Base-by-base conservation (phyloP, 2,797 vertebrate species). In the Sebastes wilsoni region DNA sequence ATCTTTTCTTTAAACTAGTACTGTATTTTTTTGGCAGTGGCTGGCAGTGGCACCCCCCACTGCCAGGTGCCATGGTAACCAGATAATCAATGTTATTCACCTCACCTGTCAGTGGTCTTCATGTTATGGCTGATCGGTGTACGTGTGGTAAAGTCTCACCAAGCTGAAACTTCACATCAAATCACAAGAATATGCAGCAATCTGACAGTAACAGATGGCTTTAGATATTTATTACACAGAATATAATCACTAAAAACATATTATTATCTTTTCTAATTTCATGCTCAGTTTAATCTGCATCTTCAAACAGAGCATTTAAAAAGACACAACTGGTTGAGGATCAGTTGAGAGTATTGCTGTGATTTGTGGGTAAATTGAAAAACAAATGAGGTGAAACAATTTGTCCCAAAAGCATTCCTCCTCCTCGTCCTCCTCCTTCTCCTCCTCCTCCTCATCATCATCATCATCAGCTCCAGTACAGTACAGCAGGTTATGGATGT, bases 1-100 rank as follows among this genome's bases (percentile, higher is more conserved):
- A n/a, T 88, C 13, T 85, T 36, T 83, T 79, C 75, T 88, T 93
- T 90, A 83, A 91, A 83, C 83, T 96, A 96, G 95, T 96, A 95
- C 95, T 95, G 93, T 96, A 91, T 90, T 72, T 84, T 86, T 65
- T 84, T 22, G 12, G 36, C 36, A 38, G 36, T 38, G 36, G 36
- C 36, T 38, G 36, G 36, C 36, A 38, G 36, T 38, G 36, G 36
- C 36, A 38, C 38, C 14, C 38, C 38, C 38, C 14, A 42, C 38
- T 42, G 38, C 38, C 38, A 42, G 14, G 38, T 3, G 38, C 14
- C 14, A 42, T 42, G 13, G 38, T 42, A 42, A 42, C 38, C 13
- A 42, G 14, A 42, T 42, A 42, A 42, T 42, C 14, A 42, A 16
- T 42, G 13, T 42, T 42, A 42, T 42, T 42, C 38, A 42, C 14